phyloP scores from a whole-genome alignment of 2,888 invertebrate genomes.

The Oligia strigilis region DNA sequence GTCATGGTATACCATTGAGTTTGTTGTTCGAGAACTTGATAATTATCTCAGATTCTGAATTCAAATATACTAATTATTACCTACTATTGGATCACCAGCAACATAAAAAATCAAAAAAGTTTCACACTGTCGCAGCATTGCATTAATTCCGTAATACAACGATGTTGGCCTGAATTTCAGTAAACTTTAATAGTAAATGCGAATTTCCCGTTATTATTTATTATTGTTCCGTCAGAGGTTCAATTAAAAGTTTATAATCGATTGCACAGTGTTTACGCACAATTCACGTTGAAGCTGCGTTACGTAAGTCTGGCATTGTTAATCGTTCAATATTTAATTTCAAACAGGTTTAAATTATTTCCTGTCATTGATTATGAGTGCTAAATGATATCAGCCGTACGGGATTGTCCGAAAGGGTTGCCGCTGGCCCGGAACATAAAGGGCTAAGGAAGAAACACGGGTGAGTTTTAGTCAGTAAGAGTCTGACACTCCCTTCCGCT shows the following conservation, averaged over 20 bases:
- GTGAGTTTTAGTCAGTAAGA: too few species aligned
- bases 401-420: too few species aligned
- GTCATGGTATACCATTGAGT: too few species aligned
- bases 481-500: too few species aligned
- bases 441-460: too few species aligned
- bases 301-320: neutral
- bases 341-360: constrained; percentile 3
- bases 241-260: constrained; percentile 56
- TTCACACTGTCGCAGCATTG: neutral
- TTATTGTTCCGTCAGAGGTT: constrained; percentile 18
- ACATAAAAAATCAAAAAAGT: constrained; percentile 1
- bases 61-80: neutral
- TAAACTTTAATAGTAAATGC: constrained; percentile 18
- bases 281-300: neutral
- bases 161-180: neutral
- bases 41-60: neutral
- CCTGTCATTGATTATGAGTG: neutral
- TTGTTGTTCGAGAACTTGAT: neutral
- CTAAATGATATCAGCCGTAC: neutral
- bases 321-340: constrained; percentile 19
- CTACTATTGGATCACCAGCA: neutral
- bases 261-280: constrained; percentile 30
- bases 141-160: neutral
- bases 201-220: constrained; percentile 28
- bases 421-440: too few species aligned